Conservation (phyloP, 2,113 vertebrate genomes). For the Colinus virginianus region DNA sequence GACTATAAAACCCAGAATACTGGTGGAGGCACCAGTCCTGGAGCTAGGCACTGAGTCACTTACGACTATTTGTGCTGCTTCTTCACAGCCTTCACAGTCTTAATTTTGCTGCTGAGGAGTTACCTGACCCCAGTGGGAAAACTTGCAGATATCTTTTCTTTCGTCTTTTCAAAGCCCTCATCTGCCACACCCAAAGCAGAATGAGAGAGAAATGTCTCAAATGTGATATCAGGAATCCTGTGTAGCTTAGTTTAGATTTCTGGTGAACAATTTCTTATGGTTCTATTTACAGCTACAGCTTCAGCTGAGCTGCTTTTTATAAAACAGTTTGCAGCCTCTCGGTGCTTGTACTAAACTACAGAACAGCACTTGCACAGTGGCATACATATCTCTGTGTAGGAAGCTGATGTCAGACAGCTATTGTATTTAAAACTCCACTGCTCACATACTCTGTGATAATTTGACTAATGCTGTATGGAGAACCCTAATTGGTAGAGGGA, state of each 20-base stretch:
- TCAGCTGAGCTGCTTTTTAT: conserved; percentile 39
- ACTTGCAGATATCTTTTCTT: not conserved
- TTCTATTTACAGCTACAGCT: conserved; percentile 47
- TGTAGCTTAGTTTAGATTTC: not conserved
- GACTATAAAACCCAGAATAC: not conserved
- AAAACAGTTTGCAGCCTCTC: not conserved
- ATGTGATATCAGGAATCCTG: conserved; percentile 7
- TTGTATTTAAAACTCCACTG: conserved; percentile 5
- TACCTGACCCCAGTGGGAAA: not conserved
- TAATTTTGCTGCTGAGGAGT: not conserved
- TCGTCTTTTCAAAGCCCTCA: not conserved
- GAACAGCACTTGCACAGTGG: conserved; percentile 6
- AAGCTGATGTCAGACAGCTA: conserved; percentile 27
- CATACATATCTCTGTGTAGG: not conserved
- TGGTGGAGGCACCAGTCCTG: not conserved
- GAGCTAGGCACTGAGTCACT: not conserved
- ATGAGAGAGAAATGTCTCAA: not conserved
- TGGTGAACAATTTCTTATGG: not conserved
- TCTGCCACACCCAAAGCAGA: not conserved
- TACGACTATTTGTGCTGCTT: not conserved
- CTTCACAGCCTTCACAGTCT: not conserved
- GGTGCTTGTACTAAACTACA: not conserved
- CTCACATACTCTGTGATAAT: accelerated
- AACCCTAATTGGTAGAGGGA: not conserved
- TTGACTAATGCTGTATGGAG: not conserved